These are phyloP conservation scores for Gorsachius magnificus DNA, from an alignment of 2,797 vertebrate species.

Conservation along the genomic window DNA sequence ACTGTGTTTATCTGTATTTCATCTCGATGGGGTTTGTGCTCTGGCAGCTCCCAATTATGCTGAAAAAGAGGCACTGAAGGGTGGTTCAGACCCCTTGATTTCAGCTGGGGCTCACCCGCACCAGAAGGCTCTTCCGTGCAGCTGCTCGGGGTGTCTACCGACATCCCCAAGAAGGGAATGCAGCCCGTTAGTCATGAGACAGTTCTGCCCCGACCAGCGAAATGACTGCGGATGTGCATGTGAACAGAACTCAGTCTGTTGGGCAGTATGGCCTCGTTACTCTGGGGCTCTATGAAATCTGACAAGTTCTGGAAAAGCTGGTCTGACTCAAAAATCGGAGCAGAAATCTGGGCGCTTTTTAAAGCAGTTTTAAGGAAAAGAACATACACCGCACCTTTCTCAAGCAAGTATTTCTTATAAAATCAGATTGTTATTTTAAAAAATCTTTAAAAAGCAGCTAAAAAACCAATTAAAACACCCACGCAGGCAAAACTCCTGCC, in stretches of 20 bases:
- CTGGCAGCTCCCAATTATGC: background rate
- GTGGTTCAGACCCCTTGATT: background rate
- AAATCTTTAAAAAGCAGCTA: background rate
- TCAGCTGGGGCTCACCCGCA: background rate
- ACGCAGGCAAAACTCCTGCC: background rate
- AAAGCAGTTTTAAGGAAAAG: background rate
- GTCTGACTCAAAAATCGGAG: background rate
- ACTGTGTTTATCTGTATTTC: background rate
- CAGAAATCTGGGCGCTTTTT: background rate
- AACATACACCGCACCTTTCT: background rate
- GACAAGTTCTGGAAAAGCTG: background rate
- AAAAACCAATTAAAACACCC: background rate
- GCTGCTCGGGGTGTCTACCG: background rate
- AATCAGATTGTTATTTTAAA: background rate
- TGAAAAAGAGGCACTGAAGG: background rate
- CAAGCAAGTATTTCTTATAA: background rate
- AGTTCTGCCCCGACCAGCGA: accelerated
- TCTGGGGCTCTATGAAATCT: background rate
- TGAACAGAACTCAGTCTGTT: background rate
- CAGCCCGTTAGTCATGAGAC: background rate
- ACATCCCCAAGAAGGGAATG: background rate
- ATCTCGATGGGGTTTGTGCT: background rate
- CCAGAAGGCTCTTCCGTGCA: background rate
- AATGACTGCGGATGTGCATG: background rate
- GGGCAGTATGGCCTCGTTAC: background rate